phyloP scores from a whole-genome alignment of 2,113 vertebrate species.

The Saguinus midas region DNA sequence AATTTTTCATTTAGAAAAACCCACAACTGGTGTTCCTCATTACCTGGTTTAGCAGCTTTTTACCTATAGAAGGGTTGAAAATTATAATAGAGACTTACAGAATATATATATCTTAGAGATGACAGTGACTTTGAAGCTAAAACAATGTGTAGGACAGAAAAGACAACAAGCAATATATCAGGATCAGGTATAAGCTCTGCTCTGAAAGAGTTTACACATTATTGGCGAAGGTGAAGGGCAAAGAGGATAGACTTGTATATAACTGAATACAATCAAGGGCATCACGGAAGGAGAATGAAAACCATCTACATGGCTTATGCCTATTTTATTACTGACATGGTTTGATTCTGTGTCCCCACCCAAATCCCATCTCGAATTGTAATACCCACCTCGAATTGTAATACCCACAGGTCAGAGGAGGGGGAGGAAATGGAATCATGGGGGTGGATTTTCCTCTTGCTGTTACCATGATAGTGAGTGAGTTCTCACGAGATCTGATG shows the following conservation, averaged over 20 bases:
- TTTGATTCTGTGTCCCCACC: too few species aligned
- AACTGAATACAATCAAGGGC: neutral
- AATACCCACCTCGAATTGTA: too few species aligned
- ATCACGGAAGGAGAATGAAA: neutral
- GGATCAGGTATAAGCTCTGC: neutral
- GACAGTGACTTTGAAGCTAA: slow-evolving; percentile 33
- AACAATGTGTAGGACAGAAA: neutral
- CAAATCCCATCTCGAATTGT: too few species aligned
- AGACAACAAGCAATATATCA: neutral
- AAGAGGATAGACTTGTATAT: neutral
- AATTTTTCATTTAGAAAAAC: slow-evolving; percentile 29
- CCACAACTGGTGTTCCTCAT: neutral
- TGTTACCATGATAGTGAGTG: too few species aligned
- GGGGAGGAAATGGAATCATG: too few species aligned
- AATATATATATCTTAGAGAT: neutral
- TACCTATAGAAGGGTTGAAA: neutral
- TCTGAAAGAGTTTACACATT: neutral
- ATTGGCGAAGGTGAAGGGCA: neutral
- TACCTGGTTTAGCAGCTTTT: neutral
- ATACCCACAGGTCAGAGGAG: too few species aligned
- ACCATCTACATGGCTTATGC: neutral
- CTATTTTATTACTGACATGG: neutral
- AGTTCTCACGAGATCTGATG: too few species aligned
- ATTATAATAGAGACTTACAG: slow-evolving; percentile 39
- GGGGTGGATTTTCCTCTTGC: too few species aligned